These are phyloP conservation scores for Melanocharis versteri DNA, from an alignment of 2,113 vertebrate species.

Conservation along the genomic window DNA sequence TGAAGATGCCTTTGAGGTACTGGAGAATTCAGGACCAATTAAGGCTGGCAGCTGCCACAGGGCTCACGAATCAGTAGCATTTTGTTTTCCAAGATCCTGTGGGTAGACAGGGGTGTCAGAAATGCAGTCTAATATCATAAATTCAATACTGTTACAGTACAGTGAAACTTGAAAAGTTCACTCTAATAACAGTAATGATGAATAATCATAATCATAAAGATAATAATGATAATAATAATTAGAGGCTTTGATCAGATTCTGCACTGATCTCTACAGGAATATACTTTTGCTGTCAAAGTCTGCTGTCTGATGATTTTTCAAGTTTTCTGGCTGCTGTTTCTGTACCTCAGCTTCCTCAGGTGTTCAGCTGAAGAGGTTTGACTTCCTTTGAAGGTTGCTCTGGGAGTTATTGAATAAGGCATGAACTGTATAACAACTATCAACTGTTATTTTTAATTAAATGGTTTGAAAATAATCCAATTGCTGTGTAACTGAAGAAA, in stretches of 20 bases:
- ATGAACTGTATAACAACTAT: not conserved
- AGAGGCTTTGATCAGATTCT: not conserved
- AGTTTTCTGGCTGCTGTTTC: not conserved
- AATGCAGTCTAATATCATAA: not conserved
- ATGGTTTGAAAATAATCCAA: slow-evolving; percentile 1
- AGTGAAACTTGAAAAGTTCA: not conserved
- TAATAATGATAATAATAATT: not conserved
- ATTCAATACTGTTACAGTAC: not conserved
- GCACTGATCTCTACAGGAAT: not conserved
- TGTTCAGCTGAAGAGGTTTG: not conserved
- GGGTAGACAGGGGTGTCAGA: not conserved
- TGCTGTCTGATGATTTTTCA: not conserved
- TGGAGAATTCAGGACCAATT: not conserved
- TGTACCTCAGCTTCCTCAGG: not conserved
- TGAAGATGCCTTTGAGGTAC: not conserved
- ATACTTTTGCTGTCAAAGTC: not conserved
- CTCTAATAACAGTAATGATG: not conserved
- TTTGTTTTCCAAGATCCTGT: not conserved
- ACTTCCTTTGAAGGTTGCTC: not conserved
- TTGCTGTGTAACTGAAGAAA: not conserved
- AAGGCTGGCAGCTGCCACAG: not conserved
- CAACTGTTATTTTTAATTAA: not conserved
- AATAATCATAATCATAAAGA: not conserved
- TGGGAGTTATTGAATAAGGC: not conserved
- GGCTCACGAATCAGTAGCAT: not conserved